Evolutionary conservation across 2,113 vertebrate genomes (phyloP).

Genomic region (Sitta europaea): DNA sequence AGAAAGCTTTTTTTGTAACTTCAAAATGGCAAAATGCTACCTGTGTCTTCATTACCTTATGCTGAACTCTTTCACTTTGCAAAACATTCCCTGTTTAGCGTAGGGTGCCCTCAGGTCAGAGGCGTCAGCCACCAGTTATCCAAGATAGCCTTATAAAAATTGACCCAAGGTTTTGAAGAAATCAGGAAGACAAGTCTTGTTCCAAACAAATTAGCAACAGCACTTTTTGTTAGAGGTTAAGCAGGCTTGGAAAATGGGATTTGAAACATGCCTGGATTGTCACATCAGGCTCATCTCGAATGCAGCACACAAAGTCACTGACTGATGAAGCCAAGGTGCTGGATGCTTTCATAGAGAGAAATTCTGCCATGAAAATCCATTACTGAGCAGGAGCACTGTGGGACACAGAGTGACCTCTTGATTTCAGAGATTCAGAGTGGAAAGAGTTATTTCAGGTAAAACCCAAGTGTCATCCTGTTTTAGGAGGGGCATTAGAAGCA

Average conservation of each 20-base stretch:
- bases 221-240: background rate
- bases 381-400: background rate
- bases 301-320: background rate
- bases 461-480: background rate
- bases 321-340: background rate
- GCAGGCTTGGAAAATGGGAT: background rate
- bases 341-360: background rate
- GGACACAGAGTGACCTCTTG: background rate
- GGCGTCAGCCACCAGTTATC: background rate
- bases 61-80: background rate
- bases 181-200: background rate
- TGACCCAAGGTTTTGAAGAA: background rate
- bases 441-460: background rate
- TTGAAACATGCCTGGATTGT: background rate
- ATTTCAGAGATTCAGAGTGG: background rate
- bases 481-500: background rate
- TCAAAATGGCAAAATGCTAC: background rate
- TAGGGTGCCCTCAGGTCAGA: background rate
- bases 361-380: background rate
- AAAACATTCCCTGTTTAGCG: background rate
- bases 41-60: background rate
- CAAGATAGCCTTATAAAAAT: background rate
- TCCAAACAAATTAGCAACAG: background rate
- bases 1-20: background rate
- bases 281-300: background rate